Evolutionary conservation across 1,140 invertebrate genomes (phyloP).

Genomic region (Holotrichia oblita): DNA sequence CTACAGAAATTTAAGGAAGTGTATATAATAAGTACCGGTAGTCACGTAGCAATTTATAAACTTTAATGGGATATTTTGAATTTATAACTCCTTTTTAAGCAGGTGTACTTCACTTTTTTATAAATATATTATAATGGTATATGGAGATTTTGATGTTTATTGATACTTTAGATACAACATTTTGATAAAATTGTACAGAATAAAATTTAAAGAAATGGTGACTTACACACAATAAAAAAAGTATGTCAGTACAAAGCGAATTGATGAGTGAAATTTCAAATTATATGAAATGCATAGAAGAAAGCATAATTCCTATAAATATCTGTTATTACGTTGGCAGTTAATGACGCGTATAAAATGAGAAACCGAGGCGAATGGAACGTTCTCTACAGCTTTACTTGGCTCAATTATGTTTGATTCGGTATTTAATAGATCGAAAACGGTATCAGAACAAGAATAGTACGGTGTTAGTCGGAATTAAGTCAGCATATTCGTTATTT

Average conservation of each 20-base stretch:
- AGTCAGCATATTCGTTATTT: background rate
- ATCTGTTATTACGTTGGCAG: background rate
- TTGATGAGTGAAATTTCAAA: constrained; percentile 23
- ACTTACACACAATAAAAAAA: background rate
- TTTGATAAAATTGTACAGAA: no score
- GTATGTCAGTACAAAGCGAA: background rate
- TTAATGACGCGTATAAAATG: constrained; percentile 6
- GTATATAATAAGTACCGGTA: no score
- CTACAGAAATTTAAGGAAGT: no score
- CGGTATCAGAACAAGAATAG: background rate
- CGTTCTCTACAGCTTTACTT: background rate
- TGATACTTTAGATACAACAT: no score
- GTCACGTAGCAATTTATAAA: no score
- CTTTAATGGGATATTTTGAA: no score
- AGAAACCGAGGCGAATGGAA: constrained; percentile 7
- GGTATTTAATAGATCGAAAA: background rate
- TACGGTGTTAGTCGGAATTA: background rate
- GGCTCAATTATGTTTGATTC: background rate
- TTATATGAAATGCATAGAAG: background rate
- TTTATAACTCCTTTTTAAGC: no score
- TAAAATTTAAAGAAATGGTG: background rate
- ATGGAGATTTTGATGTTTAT: no score
- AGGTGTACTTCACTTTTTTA: no score
- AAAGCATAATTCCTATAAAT: background rate
- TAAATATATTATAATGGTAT: no score